These are phyloP conservation scores for Takifugu flavidus DNA, from an alignment of 2,113 vertebrate species.

Conservation along the genomic window DNA sequence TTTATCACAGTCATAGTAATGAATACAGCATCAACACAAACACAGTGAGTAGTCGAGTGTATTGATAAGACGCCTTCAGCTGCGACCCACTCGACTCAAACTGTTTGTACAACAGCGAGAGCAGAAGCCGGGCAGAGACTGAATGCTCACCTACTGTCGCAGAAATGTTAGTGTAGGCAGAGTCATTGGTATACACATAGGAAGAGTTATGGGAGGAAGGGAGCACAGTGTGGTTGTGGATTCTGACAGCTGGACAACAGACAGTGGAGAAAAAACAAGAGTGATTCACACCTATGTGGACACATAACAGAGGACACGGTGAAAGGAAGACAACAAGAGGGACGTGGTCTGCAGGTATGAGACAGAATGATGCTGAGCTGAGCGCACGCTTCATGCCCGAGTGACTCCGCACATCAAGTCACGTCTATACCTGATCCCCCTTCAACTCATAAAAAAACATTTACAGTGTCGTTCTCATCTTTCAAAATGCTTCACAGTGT, in stretches of 20 bases:
- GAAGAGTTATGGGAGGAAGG: conserved; percentile 89
- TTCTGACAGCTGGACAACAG: conserved; percentile 84
- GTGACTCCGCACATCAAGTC: conserved; percentile 53
- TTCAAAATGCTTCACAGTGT: neutral
- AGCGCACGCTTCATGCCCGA: conserved; percentile 25
- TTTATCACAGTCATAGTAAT: too few species aligned
- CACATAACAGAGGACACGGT: conserved; percentile 54
- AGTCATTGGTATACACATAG: conserved; percentile 96
- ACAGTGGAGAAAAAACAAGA: conserved; percentile 44
- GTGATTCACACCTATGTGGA: conserved; percentile 67
- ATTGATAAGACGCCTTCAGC: conserved; percentile 17
- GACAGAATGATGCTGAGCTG: conserved; percentile 60
- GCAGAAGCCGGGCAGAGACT: conserved; percentile 27
- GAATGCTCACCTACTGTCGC: conserved; percentile 94
- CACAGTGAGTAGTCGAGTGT: conserved; percentile 23
- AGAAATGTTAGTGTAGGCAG: conserved; percentile 97
- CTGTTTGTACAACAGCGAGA: neutral
- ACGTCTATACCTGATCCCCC: conserved; percentile 70
- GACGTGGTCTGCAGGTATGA: conserved; percentile 65
- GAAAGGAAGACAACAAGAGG: conserved; percentile 55
- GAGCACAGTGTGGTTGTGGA: conserved; percentile 97
- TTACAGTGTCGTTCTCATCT: neutral
- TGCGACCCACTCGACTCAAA: too few species aligned
- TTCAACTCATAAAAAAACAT: neutral
- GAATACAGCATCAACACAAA: too few species aligned